phyloP scores from a whole-genome alignment of 2,797 vertebrate species.

The Discoglossus pictus region DNA sequence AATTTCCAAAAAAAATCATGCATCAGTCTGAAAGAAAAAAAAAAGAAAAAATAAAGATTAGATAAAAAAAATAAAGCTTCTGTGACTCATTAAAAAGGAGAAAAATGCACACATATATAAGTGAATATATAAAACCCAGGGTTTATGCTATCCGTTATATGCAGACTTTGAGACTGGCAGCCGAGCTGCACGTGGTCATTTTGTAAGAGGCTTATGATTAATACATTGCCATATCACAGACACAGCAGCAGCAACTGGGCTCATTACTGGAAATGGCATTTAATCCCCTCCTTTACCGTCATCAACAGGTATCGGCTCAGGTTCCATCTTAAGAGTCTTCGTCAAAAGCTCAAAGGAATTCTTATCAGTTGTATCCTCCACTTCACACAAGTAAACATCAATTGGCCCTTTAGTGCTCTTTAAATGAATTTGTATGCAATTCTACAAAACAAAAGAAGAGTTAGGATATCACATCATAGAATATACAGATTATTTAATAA shows the following conservation, averaged over 20 bases:
- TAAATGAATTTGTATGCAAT: slow-evolving; percentile 83
- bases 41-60: no score
- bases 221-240: background rate
- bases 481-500: no score
- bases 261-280: no score
- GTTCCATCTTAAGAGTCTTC: slow-evolving; percentile 32
- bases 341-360: slow-evolving; percentile 38
- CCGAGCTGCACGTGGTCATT: no score
- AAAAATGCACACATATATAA: no score
- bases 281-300: slow-evolving; percentile 61
- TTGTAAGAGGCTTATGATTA: background rate
- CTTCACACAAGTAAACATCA: slow-evolving; percentile 76
- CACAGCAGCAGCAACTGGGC: background rate
- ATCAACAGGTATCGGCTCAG: slow-evolving; percentile 6
- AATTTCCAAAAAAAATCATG: no score
- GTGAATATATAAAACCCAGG: no score
- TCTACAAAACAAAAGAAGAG: slow-evolving; percentile 63
- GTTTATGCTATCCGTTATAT: no score
- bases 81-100: no score
- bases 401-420: slow-evolving; percentile 83
- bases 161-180: no score
- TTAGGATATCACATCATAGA: background rate
- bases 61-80: no score
- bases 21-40: no score
- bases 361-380: slow-evolving; percentile 54